Base-by-base conservation (phyloP, 2,113 vertebrate genomes). In the Rissa tridactyla region DNA sequence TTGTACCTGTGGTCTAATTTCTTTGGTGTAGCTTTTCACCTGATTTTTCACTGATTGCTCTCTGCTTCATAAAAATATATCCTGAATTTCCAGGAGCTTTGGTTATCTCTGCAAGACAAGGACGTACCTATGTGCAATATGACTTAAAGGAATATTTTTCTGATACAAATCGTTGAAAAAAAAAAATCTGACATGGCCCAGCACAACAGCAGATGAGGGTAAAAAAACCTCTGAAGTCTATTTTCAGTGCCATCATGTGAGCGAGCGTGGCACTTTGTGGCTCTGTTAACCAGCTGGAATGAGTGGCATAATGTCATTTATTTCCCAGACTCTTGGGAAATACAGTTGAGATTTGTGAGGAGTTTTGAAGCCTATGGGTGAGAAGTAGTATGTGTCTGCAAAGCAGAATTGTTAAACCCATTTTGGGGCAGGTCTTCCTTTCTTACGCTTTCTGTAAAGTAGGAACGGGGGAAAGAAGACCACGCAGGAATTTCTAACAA, bases 401-500 rank as follows among this genome's bases (percentile, higher is more conserved):
- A 54, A 42, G 29, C 58, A 32, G 66, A 20, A 42, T 23, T n/a
- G 51, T 40, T 23, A 34, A 66, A 57, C 30, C 29, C 34, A 4
- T 29, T 78, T 55, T 20, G n/a, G 34, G 23, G 40, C 40, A 42
- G 42, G 38, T 29, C 51, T 68, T 62, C n/a, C 40, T 83, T 83
- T 49, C 49, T 19, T 32, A 21, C 1, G 0, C 55, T 76, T 76
- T 29, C 32, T 13, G 6, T 69, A 34, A 49, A 58, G 44, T 17
- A 57, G n/a, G 20, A 51, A 47, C 4, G 38, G 55, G 26, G 5
- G 1, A 7, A 5, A 11, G 34, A 84, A 57, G 36, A 10, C 8
- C 2, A 16, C 0, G 0, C 30, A 27, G 57, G 47, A 52, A 20
- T 51, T 66, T 47, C 17, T 72, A 47, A 21, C 15, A 11, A 26